Evolutionary conservation across 2,888 invertebrate species (phyloP).

Genomic region (Lypha dubia): DNA sequence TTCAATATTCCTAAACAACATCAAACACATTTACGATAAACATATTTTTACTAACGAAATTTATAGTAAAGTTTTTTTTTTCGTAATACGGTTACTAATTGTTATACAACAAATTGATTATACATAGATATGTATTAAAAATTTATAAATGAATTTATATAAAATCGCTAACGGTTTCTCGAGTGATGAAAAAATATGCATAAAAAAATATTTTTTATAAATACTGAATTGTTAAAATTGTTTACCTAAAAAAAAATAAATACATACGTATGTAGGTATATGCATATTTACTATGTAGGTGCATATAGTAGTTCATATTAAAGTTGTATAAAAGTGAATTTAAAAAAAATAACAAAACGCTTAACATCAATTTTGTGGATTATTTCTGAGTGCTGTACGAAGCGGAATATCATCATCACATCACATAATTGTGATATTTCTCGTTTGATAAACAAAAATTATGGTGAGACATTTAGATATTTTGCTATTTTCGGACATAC

Average conservation of each 20-base stretch:
- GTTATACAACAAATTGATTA: conserved; percentile 23
- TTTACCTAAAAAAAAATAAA: conserved; percentile 43
- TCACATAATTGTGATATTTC: conserved; percentile 19
- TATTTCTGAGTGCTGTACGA: conserved; percentile 1
- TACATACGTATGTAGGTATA: not conserved
- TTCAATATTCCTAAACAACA: conserved; percentile 42
- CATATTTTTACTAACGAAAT: conserved; percentile 37
- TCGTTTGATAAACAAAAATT: conserved; percentile 12
- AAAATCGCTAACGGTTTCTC: conserved; percentile 38
- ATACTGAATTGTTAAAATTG: conserved; percentile 50
- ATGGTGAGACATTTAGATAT: conserved; percentile 43
- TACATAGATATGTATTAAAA: no score
- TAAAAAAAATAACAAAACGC: not conserved
- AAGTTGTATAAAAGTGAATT: conserved; percentile 33
- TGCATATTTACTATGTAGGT: no score
- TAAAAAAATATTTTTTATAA: conserved; percentile 36
- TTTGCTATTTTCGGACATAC: not conserved
- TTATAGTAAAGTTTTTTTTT: conserved; percentile 46
- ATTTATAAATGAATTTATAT: conserved; percentile 26
- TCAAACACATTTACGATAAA: conserved; percentile 56
- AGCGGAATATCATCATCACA: conserved; percentile 33
- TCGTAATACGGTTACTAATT: conserved; percentile 29
- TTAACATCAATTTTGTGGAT: conserved; percentile 44
- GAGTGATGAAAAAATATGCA: conserved; percentile 25
- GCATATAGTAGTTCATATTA: no score